Conservation (phyloP, 2,113 vertebrate species). For the Engystomops pustulosus region DNA sequence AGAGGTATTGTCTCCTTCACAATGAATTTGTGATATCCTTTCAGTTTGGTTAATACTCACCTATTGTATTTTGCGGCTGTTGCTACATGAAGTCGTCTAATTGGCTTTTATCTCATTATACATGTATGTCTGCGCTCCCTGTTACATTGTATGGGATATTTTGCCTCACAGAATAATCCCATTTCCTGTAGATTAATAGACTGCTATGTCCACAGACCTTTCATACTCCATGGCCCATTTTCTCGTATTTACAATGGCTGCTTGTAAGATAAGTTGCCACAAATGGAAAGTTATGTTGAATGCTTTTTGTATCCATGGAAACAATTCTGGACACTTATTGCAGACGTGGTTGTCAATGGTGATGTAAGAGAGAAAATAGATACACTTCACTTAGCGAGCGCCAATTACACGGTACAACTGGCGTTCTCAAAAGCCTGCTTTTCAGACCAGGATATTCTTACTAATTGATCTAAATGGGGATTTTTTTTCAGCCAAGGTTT, state of each 20-base stretch:
- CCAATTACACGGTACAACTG: slow-evolving; percentile 58
- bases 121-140: not conserved
- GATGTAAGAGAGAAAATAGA: slow-evolving; percentile 81
- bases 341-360: slow-evolving; percentile 79
- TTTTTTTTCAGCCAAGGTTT: not conserved
- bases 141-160: not conserved
- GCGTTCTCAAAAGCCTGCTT: not conserved
- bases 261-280: slow-evolving; percentile 80
- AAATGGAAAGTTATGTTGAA: slow-evolving; percentile 74
- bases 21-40: not conserved
- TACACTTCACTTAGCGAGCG: slow-evolving; percentile 76
- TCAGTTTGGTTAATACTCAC: not conserved
- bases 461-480: slow-evolving; percentile 16
- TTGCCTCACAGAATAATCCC: slow-evolving; percentile 2
- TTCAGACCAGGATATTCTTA: not conserved
- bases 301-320: slow-evolving; percentile 85
- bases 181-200: slow-evolving; percentile 61
- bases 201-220: slow-evolving; percentile 72
- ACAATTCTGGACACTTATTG: slow-evolving; percentile 77
- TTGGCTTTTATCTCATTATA: not conserved
- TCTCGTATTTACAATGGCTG: slow-evolving; percentile 72
- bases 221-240: slow-evolving; percentile 75
- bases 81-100: not conserved
- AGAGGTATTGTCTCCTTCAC: no score
- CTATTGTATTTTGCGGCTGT: not conserved